phyloP scores from a whole-genome alignment of 2,797 vertebrate genomes.

The Gymnothorax reevesii region DNA sequence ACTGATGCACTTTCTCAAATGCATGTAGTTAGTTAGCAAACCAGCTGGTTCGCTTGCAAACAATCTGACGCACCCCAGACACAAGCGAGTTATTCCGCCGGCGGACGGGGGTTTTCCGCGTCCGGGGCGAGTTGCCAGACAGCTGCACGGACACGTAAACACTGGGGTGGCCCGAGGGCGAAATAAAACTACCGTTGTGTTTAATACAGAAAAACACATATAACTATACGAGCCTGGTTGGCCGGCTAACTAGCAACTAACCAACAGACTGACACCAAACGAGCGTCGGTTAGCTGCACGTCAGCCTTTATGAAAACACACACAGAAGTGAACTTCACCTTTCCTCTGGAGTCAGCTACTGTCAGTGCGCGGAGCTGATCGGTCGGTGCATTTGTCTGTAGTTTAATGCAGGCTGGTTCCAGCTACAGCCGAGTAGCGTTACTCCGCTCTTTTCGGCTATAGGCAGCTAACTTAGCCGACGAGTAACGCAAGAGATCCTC shows the following conservation, averaged over 20 bases:
- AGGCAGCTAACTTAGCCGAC: background rate
- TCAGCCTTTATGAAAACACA: background rate
- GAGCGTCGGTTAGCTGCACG: conserved; percentile 1
- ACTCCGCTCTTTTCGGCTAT: conserved; percentile 13
- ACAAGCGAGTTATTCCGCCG: background rate
- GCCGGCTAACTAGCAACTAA: background rate
- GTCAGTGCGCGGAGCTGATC: conserved; percentile 26
- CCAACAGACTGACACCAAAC: background rate
- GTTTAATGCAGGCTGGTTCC: conserved; percentile 23
- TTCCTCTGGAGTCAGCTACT: conserved; percentile 29
- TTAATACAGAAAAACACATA: background rate
- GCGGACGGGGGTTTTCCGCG: background rate
- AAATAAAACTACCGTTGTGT: background rate
- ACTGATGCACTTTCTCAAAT: background rate
- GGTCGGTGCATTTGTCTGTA: conserved; percentile 24
- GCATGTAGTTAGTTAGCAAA: background rate
- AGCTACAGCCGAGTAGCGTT: conserved; percentile 25
- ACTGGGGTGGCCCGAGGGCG: too few relatives aligned
- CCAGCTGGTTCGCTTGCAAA: background rate
- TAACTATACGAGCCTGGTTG: background rate
- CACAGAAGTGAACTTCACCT: conserved; percentile 22
- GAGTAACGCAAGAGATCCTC: background rate
- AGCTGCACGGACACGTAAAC: background rate
- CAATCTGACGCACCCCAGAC: background rate
- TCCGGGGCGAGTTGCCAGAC: background rate